A percentile compares a stretch with the other conserved stretches of the same genome.
phyloP scores from a whole-genome alignment of 2,797 vertebrate species.

The Clarias pachynema region DNA sequence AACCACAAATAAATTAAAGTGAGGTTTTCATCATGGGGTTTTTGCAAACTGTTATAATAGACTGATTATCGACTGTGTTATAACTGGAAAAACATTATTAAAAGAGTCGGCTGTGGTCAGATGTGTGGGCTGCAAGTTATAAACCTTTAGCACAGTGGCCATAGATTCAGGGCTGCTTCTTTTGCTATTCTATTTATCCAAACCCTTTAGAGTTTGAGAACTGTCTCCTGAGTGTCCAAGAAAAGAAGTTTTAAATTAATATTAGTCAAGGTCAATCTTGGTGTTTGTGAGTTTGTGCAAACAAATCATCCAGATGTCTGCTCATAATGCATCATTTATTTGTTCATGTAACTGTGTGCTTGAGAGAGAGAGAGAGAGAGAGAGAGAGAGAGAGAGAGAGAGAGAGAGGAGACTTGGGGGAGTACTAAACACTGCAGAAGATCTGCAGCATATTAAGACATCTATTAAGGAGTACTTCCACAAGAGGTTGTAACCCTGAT shows the following conservation, averaged over 20 bases:
- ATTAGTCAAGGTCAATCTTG: constrained; percentile 11
- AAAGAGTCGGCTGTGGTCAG: not conserved
- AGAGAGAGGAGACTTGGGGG: constrained; percentile 8
- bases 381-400: constrained; percentile 1
- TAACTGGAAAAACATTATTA: not conserved
- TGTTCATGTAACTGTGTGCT: constrained; percentile 12
- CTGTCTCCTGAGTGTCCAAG: not conserved
- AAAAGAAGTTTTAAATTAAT: constrained; percentile 8
- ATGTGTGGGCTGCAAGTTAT: not conserved
- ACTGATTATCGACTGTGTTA: not conserved
- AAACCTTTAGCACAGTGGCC: not conserved
- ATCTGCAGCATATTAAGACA: constrained; percentile 17
- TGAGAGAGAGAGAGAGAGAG: not conserved
- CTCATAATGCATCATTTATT: constrained; percentile 11
- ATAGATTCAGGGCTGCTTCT: not conserved
- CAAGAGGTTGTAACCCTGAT: not conserved
- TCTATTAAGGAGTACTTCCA: not conserved
- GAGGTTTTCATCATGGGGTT: not conserved
- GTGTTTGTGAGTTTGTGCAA: not conserved
- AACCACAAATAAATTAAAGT: not conserved
- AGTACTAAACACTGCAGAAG: not conserved
- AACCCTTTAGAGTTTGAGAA: not conserved
- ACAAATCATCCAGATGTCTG: constrained; percentile 4
- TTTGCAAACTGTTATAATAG: not conserved
- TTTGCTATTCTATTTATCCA: not conserved